phyloP scores from a whole-genome alignment of 2,888 invertebrate species.

The Biston betularia region DNA sequence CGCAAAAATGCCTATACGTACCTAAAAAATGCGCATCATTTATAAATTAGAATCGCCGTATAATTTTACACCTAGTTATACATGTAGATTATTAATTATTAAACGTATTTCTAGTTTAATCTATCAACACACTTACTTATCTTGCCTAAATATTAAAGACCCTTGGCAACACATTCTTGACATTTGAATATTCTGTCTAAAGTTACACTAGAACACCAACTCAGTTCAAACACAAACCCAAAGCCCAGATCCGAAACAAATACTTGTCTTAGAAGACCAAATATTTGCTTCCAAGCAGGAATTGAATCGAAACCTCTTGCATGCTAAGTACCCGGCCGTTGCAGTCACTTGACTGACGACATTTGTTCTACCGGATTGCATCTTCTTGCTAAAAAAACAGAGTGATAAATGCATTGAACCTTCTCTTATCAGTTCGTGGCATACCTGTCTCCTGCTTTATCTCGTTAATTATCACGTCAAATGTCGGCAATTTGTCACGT shows the following conservation, averaged over 20 bases:
- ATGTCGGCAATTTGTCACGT: slow-evolving; percentile 51
- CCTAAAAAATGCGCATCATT: background rate
- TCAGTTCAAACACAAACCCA: slow-evolving; percentile 39
- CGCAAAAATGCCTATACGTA: no score
- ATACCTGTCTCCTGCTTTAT: slow-evolving; percentile 13
- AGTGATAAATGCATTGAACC: slow-evolving; percentile 7
- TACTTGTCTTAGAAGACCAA: slow-evolving; percentile 42
- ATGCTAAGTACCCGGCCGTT: slow-evolving; percentile 39
- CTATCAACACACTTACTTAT: slow-evolving; percentile 2
- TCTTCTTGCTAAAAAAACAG: slow-evolving; percentile 28
- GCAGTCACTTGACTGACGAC: slow-evolving; percentile 24
- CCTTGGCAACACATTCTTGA: slow-evolving; percentile 36
- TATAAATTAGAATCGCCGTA: background rate
- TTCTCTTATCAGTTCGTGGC: slow-evolving; percentile 12
- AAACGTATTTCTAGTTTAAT: background rate
- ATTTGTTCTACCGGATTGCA: slow-evolving; percentile 29
- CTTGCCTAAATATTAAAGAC: slow-evolving; percentile 31
- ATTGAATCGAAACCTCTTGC: slow-evolving; percentile 39
- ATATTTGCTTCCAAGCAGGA: slow-evolving; percentile 37
- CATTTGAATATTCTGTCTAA: slow-evolving; percentile 41
- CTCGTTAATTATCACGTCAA: slow-evolving; percentile 44
- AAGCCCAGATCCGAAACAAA: slow-evolving; percentile 42
- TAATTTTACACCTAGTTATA: background rate
- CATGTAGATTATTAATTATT: background rate
- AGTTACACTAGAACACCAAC: slow-evolving; percentile 36